Base-by-base conservation (phyloP, 2,113 vertebrate species). In the Eurystomus gularis region DNA sequence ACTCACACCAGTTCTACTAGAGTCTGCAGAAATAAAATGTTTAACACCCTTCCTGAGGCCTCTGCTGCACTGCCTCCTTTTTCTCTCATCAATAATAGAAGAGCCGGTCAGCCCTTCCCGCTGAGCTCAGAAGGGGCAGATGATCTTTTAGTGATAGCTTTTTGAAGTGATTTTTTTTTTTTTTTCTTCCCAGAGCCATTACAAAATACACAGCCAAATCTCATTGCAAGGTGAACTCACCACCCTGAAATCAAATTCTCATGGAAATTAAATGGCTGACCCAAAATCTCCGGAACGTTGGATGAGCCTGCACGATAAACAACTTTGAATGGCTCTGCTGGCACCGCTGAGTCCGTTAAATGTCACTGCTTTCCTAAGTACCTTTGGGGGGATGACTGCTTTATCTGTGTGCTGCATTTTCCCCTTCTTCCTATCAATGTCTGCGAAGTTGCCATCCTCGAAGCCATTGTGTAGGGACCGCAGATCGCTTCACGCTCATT, bases 21-120 rank as follows among this genome's bases (percentile, higher is more conserved):
- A 54, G 33, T 65, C 80, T 76, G 69, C 73, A 35, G 75, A 13
- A 86, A 51, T 31, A 24, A 76, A 68, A 24, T 46, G 87, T 86
- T 95, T 70, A 64, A 87, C 66, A 86, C 35, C 66, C 64, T 93
- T 82, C 83, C 90, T 49, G 71, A 54, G 64, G 13, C 4, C 66
- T 82, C 91, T 80, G 94, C 76, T 82, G 35, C 33, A 64, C 51
- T 71, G 35, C 25, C 76, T 60, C 35, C 26, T 51, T 90, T 64
- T 58, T 87, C 55, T 88, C 71, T 73, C 83, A 89, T 86, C 94
- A 83, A 33, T 94, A 89, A 94, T 68, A 71, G 89, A 95, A 72
- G 39, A 95, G 77, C 65, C 6, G 8, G 48, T 31, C 21, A 54
- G 68, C 72, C 86, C 72, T 60, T 89, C 64, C 33, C 3, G 10